Conservation (phyloP, 2,113 vertebrate genomes). For the Bathybates hornii region DNA sequence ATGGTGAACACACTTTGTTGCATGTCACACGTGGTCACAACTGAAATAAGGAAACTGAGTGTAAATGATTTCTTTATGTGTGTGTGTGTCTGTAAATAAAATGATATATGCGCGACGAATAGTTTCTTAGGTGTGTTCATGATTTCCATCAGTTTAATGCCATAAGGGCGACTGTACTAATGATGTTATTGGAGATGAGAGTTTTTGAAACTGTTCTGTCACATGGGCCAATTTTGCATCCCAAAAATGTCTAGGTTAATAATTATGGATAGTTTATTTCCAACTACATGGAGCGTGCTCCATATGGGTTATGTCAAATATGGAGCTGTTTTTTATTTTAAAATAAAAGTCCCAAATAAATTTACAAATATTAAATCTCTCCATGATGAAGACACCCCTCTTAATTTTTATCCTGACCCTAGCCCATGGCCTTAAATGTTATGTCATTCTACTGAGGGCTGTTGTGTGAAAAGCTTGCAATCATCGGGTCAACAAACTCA, state of each 20-base stretch:
- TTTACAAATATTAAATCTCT: background rate
- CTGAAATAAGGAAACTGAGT: background rate
- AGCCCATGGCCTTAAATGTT: background rate
- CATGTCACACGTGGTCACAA: background rate
- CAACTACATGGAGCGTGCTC: background rate
- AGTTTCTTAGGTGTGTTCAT: background rate
- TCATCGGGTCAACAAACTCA: background rate
- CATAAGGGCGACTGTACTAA: background rate
- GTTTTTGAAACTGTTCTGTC: background rate
- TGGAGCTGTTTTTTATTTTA: background rate
- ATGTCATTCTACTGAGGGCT: background rate
- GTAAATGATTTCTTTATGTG: background rate
- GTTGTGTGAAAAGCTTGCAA: background rate
- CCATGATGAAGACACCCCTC: background rate
- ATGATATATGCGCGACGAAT: fast-evolving
- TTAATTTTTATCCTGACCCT: too few relatives aligned
- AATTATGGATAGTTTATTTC: background rate
- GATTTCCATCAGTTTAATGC: background rate
- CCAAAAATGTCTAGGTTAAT: background rate
- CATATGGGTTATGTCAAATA: background rate
- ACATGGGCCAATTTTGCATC: background rate
- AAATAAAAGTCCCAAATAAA: background rate
- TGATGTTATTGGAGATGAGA: background rate
- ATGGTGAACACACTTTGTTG: background rate
- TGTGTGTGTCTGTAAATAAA: background rate